Evolutionary conservation across 2,888 invertebrate genomes (phyloP), one percentile per base, ranked within the genome.

Genomic region (Pristionchus maxplancki): DNA sequence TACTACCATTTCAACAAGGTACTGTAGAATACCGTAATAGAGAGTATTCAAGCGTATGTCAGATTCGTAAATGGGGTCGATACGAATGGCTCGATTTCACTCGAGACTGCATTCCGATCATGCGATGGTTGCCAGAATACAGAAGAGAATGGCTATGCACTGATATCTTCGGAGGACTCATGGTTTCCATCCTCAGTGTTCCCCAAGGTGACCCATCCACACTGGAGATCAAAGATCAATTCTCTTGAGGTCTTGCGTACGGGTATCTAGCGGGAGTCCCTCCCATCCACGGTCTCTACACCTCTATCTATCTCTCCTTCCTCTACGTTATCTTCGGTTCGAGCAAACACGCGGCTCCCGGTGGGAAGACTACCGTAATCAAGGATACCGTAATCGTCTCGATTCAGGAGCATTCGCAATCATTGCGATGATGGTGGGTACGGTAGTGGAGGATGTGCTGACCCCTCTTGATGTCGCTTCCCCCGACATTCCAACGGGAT

Each of bases 291-390:
- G 96, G 96, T 9, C 95, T 96, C 9, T 97, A 97, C 95, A 97
- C 97, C 96, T 97, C 97, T 0, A 97, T 98, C 95, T 97, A 98
- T 95, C 97, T 97, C 0, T 97, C 97, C 0, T 95, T 98, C 17
- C 95, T 97, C 24, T 98, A 98, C 95, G 96, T 97, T 89, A 95
- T 97, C 90, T 96, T 98, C 92, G 97, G 97, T 85, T 97, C 97
- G 0, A 98, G 98, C 0, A 96, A 96, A 87, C 98, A 98, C 94
- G 96, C 97, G 31, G 97, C 97, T 5, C 97, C 97, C 96, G 97
- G 97, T 90, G 62, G 15, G 62, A 28, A 28, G 37, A 44, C 6
- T 78, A 48, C 44, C 44, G 48, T 78, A 48, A 1, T 31, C 78
- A 17, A 13, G 0, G 44, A 44, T 37, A 87, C 50, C 37, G 20